A percentile compares a stretch with the other conserved stretches of the same genome.
Conservation (phyloP, 2,888 invertebrate species). For the Omphaloscelis lunosa region DNA sequence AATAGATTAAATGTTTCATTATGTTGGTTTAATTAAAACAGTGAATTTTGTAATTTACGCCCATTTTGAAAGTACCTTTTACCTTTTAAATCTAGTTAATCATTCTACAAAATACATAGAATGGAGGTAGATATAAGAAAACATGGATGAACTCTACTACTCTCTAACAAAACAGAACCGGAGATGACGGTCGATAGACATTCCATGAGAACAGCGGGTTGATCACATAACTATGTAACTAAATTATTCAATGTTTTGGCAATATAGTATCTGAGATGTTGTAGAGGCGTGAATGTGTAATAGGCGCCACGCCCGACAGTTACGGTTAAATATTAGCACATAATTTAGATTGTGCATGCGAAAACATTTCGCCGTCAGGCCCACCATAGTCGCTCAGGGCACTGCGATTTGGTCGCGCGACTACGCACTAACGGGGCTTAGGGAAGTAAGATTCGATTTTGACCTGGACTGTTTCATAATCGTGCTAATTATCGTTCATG, state of each 20-base stretch:
- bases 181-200: not conserved
- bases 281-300: slow-evolving; percentile 44
- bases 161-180: too few species aligned
- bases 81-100: not conserved
- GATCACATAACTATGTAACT: not conserved
- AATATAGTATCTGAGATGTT: slow-evolving; percentile 44
- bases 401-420: slow-evolving; percentile 36
- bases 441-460: slow-evolving; percentile 16
- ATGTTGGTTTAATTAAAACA: not conserved
- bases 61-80: too few species aligned
- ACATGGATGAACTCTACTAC: too few species aligned
- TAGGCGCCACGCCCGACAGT: slow-evolving; percentile 43
- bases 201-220: not conserved
- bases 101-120: not conserved
- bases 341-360: slow-evolving; percentile 72
- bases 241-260: slow-evolving; percentile 46
- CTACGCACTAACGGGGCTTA: slow-evolving; percentile 6
- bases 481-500: not conserved
- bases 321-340: slow-evolving; percentile 70
- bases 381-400: slow-evolving; percentile 21
- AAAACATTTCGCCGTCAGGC: slow-evolving; percentile 62
- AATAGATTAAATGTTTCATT: not conserved
- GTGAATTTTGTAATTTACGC: not conserved
- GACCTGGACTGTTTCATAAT: not conserved
- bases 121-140: not conserved